Evolutionary conservation across 1,140 invertebrate genomes (phyloP).

Genomic region (Caenorhabditis latens): DNA sequence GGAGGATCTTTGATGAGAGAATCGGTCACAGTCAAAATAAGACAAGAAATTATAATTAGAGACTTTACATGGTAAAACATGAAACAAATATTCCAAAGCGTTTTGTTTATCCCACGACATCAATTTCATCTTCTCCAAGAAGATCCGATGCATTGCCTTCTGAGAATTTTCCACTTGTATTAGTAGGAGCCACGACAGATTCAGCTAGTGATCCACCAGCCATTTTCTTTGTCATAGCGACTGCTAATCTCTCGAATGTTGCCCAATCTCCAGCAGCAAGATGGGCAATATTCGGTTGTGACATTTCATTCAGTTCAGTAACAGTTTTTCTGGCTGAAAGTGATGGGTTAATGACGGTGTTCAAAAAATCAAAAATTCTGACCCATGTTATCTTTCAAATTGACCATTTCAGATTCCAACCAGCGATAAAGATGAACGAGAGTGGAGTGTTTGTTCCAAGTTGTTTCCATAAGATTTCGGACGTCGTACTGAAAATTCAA

Average conservation of each 20-base stretch:
- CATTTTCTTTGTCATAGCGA: background rate
- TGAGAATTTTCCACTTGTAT: too few species aligned
- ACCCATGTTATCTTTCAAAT: conserved; percentile 13
- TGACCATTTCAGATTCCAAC: background rate
- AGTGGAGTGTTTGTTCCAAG: background rate
- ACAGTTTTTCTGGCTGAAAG: background rate
- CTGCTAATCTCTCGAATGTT: background rate
- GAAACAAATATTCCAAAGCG: too few species aligned
- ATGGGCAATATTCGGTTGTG: background rate
- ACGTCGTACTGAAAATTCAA: conserved; percentile 17
- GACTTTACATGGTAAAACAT: too few species aligned
- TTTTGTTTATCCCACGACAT: too few species aligned
- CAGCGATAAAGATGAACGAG: background rate
- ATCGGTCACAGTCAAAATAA: too few species aligned
- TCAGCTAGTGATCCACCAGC: background rate
- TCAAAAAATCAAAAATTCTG: background rate
- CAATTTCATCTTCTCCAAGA: too few species aligned
- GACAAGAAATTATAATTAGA: too few species aligned
- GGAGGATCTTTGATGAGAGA: too few species aligned
- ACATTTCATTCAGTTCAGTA: background rate
- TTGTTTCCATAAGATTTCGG: background rate
- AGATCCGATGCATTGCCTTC: too few species aligned
- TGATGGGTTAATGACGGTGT: too few species aligned
- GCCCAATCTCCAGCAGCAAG: background rate
- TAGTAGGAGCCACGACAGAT: too few species aligned